Base-by-base conservation (phyloP, 2,113 vertebrate genomes). In the Probosciger aterrimus region DNA sequence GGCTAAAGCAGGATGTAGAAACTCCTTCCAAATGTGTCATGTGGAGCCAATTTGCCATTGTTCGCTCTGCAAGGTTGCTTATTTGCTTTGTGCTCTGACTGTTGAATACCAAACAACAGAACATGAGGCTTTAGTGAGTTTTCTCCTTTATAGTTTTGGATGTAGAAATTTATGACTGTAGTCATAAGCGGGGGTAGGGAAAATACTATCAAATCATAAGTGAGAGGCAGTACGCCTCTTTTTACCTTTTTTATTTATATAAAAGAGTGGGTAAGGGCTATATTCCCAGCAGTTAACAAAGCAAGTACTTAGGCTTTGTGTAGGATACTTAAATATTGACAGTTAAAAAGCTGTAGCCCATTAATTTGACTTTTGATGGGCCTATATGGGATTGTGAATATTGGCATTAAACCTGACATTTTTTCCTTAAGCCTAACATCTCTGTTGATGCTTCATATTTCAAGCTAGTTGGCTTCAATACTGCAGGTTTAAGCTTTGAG, bases 171-270 rank as follows among this genome's bases (percentile, higher is more conserved):
- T 69, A 18, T 47, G 44, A 46, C 35, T 35, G 16, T 35, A 59
- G n/a, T 59, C 2, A 1, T 35, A 59, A 31, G 20, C 14, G 12
- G 2, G 1, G 2, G 31, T 6, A 53, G 11, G 22, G 9, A 62
- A 65, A 78, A 55, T 41, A 7, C 25, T 35, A 17, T 60, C 4
- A 53, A 63, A 74, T 92, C 8, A 39, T 6, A 90, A 71, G 27
- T 6, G 4, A 50, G 47, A 53, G 55, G 16, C 27, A 33, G 27
- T 91, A 6, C 7, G 18, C 5, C 7, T 83, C 22, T 81, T 86
- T 55, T 59, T 55, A 23, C 9, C 19, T 39, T 76, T 43, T 55
- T 87, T 50, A 25, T 41, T 52, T 31, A 13, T 52, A 22, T 47
- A 6, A 49, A 69, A 30, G 9, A 53, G 9, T 53, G 20, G 6